Evolutionary conservation across 1,140 invertebrate species (phyloP).

Genomic region (Psix sp.): DNA sequence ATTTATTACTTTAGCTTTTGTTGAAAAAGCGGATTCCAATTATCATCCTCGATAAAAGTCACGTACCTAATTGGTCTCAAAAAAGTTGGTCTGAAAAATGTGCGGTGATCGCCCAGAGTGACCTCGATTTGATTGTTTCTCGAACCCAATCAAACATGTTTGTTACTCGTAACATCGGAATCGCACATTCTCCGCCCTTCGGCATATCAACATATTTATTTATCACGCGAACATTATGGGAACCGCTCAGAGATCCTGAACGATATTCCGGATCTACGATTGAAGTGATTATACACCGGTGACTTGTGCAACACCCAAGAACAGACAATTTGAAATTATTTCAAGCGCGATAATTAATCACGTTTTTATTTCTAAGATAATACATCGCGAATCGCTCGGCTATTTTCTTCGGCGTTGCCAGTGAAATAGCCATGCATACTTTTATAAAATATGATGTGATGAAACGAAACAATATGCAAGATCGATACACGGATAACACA

Average conservation of each 20-base stretch:
- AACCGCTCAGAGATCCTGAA: constrained; percentile 21
- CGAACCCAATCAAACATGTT: constrained; percentile 10
- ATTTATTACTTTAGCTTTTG: too few species aligned
- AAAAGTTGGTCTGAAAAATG: too few species aligned
- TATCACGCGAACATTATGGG: constrained; percentile 25
- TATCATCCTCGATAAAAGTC: too few species aligned
- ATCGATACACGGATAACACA: not conserved
- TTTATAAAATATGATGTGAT: constrained; percentile 10
- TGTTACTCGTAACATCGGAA: constrained; percentile 6
- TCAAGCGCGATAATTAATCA: constrained; percentile 33
- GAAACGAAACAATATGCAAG: constrained; percentile 7
- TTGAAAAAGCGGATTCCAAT: too few species aligned
- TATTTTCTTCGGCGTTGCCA: constrained; percentile 1
- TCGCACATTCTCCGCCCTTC: constrained; percentile 39
- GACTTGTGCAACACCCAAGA: constrained; percentile 18
- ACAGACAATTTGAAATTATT: constrained; percentile 40
- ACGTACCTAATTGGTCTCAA: too few species aligned
- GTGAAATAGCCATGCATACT: not conserved
- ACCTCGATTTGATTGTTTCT: not conserved
- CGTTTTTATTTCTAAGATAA: constrained; percentile 21
- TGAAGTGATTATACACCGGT: constrained; percentile 18
- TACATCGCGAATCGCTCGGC: not conserved
- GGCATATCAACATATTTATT: not conserved
- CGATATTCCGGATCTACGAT: constrained; percentile 34
- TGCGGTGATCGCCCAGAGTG: not conserved